Percentiles rank a stretch among this genome's conserved stretches.
These are phyloP conservation scores for Apus apus DNA, from an alignment of 2,113 vertebrate genomes.

Conservation along the genomic window DNA sequence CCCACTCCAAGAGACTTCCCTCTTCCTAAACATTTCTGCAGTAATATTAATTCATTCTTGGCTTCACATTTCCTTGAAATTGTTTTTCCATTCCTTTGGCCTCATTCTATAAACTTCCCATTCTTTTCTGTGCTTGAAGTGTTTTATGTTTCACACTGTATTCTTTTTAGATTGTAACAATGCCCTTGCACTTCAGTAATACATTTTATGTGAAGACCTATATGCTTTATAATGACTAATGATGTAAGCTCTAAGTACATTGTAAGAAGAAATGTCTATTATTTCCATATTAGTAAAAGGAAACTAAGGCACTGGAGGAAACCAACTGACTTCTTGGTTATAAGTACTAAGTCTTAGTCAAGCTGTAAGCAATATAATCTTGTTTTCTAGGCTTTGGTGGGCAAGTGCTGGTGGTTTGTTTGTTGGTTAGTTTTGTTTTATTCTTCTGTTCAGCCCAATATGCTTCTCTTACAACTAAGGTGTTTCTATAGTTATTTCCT, in stretches of 20 bases:
- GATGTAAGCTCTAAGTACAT: neutral
- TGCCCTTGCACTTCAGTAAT: neutral
- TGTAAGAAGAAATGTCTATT: neutral
- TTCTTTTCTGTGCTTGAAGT: constrained; percentile 25
- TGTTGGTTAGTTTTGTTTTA: neutral
- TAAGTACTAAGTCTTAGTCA: neutral
- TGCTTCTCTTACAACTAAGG: neutral
- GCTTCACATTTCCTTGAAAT: constrained; percentile 23
- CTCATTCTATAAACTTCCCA: constrained; percentile 1
- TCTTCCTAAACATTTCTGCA: neutral
- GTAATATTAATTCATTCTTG: neutral
- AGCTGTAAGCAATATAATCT: neutral
- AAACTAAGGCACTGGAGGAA: constrained; percentile 21
- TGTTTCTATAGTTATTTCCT: neutral
- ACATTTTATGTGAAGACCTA: constrained; percentile 5
- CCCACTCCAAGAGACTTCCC: neutral
- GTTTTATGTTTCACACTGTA: constrained; percentile 41
- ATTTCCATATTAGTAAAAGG: neutral
- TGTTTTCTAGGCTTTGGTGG: neutral
- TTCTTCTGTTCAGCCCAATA: neutral
- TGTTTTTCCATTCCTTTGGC: constrained; percentile 31
- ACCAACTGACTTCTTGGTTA: neutral
- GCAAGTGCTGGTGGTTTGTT: no score
- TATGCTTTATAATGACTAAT: constrained; percentile 18
- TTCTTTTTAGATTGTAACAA: constrained; percentile 10